phyloP scores from a whole-genome alignment of 2,113 vertebrate species.

The Menidia beryllina region DNA sequence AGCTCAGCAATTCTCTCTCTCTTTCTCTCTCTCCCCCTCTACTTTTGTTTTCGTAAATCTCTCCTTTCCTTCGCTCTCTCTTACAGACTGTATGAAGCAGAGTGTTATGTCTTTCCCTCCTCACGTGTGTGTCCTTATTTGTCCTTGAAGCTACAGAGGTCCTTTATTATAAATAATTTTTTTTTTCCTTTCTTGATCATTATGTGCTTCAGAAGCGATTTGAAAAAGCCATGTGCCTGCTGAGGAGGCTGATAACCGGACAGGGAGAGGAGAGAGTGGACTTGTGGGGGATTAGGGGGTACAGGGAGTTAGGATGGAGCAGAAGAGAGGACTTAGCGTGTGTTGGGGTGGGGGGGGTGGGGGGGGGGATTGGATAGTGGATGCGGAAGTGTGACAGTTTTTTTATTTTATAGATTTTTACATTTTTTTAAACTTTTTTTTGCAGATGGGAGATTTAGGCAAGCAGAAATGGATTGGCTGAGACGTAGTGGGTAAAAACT shows the following conservation, averaged over 20 bases:
- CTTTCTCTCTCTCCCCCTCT: constrained; percentile 55
- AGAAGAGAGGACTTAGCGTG: constrained; percentile 29
- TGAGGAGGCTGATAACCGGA: constrained; percentile 71
- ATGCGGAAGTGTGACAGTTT: constrained; percentile 51
- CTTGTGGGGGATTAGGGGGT: constrained; percentile 23
- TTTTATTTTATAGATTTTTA: background rate
- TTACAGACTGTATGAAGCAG: constrained; percentile 43
- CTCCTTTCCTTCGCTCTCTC: constrained; percentile 10
- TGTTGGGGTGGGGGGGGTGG: constrained; percentile 36
- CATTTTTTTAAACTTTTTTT: background rate
- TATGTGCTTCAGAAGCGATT: constrained; percentile 74
- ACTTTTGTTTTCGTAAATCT: constrained; percentile 29
- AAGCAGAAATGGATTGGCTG: constrained; percentile 19
- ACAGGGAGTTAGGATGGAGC: constrained; percentile 18
- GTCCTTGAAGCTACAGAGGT: constrained; percentile 83
- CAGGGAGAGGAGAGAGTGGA: constrained; percentile 21
- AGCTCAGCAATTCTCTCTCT: constrained; percentile 46
- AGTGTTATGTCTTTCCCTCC: constrained; percentile 38
- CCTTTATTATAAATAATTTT: constrained; percentile 39
- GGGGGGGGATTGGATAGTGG: constrained; percentile 31
- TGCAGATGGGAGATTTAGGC: constrained; percentile 55
- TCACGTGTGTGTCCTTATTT: constrained; percentile 73
- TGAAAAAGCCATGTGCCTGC: constrained; percentile 57
- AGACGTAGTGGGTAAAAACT: constrained; percentile 1
- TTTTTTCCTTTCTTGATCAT: constrained; percentile 33